phyloP scores from a whole-genome alignment of 1,140 invertebrate genomes.

The Drosophila chauvacae region DNA sequence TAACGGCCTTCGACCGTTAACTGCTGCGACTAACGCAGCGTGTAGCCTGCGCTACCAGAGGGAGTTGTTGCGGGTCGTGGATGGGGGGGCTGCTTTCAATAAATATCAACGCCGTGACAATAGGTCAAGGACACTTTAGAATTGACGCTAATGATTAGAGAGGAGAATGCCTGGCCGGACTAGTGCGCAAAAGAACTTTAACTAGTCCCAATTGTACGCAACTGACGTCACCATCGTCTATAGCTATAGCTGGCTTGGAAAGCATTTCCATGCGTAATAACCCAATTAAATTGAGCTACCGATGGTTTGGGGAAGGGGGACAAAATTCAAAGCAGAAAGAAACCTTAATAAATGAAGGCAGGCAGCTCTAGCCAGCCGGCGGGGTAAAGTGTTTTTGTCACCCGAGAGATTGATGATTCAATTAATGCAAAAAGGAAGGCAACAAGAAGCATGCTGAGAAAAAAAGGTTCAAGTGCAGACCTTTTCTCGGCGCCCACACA shows the following conservation, averaged over 20 bases:
- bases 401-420: conserved; percentile 51
- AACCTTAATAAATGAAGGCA: conserved; percentile 12
- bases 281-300: conserved; percentile 39
- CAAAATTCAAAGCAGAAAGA: conserved; percentile 17
- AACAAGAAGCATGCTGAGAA: conserved; percentile 1
- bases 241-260: not conserved
- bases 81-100: not conserved
- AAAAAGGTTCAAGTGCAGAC: conserved; percentile 40
- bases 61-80: not conserved
- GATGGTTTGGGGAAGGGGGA: not conserved
- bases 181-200: conserved; percentile 22
- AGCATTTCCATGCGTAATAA: conserved; percentile 32
- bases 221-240: conserved; percentile 19
- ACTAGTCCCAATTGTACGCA: conserved; percentile 19
- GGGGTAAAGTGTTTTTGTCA: conserved; percentile 47
- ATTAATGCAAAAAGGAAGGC: conserved; percentile 32
- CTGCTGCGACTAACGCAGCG: conserved; percentile 35
- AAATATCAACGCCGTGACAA: conserved; percentile 5
- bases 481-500: not conserved
- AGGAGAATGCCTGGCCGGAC: not conserved
- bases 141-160: conserved; percentile 8
- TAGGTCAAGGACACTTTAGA: conserved; percentile 38
- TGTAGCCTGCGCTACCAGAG: conserved; percentile 3
- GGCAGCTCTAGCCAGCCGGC: not conserved
- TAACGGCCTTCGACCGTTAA: conserved; percentile 35